Base-by-base conservation (phyloP, 2,113 vertebrate species). In the Lepus europaeus region DNA sequence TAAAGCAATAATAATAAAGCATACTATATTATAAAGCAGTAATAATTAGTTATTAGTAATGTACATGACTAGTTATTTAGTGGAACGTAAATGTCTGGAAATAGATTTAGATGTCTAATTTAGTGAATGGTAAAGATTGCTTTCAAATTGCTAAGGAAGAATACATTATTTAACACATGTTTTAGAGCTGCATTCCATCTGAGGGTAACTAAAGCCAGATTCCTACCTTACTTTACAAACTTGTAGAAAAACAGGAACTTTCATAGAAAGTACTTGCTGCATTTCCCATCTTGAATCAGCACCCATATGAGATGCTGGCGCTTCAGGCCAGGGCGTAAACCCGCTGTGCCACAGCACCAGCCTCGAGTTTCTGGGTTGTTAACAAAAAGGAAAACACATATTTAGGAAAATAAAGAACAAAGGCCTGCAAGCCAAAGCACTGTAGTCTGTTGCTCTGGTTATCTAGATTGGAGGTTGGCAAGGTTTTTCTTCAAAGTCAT, bases 231-330 rank as follows among this genome's bases (percentile, higher is more conserved):
- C 39, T 87, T 90, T 81, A 70, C 36, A 53, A 80, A 81, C 9
- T 29, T 81, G 14, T 59, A 79, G 22, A 63, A 90, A 86, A 78
- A 33, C n/a, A 81, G 74, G 77, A 93, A 82, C 61, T 90, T 73
- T 63, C 8, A 20, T 69, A 59, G 36, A 68, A 90, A 14, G 80
- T 23, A 10, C 70, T 69, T 17, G 0, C 53, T 74, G 66, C 59
- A 17, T 76, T 90, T 27, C 27, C n/a, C 25, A 45, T 45, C 45
- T 45, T 6, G 45, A 45, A 45, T 45, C 45, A 45, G 45, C 19
- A 19, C 56, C 56, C 19, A 19, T 59, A 59, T 59, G 56, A 19
- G 56, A 59, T 59, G 56, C 56, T 45, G 45, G 45, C 6, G 45
- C 45, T 45, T 45, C 45, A 6, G 45, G 45, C 45, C 45, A 45